A percentile compares a stretch with the other conserved stretches of the same genome.
phyloP scores from a whole-genome alignment of 1,140 invertebrate species.

The Bombus picipes region DNA sequence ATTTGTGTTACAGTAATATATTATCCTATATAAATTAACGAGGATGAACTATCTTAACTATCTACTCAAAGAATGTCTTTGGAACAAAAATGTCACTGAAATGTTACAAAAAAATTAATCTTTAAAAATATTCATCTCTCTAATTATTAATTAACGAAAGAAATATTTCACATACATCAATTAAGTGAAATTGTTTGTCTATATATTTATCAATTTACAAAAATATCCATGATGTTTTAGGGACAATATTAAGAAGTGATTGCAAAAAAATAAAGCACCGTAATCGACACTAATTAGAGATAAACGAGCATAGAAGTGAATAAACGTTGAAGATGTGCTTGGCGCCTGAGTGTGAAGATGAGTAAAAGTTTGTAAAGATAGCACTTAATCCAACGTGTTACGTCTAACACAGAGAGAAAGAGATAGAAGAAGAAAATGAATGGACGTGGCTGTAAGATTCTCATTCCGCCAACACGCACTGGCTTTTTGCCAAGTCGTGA shows the following conservation, averaged over 20 bases:
- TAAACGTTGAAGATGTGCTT: background rate
- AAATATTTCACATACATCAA: background rate
- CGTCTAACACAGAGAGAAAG: background rate
- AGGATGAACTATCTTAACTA: background rate
- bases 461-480: slow-evolving; percentile 62
- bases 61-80: background rate
- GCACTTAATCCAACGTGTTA: background rate
- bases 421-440: slow-evolving; percentile 36
- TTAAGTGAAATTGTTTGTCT: background rate
- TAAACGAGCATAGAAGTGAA: background rate
- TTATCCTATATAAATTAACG: background rate
- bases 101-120: background rate
- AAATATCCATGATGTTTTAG: background rate
- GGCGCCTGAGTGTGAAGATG: background rate
- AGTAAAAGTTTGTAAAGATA: slow-evolving; percentile 32
- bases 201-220: background rate
- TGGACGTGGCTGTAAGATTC: slow-evolving; percentile 48
- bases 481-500: slow-evolving; percentile 73
- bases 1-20: background rate
- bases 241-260: background rate
- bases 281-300: background rate
- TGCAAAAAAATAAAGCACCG: too few species aligned
- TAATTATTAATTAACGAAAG: background rate
- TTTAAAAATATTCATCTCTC: background rate
- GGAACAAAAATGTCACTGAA: background rate